These are phyloP conservation scores for Gymnodraco acuticeps DNA, from an alignment of 2,797 vertebrate species.

Conservation along the genomic window DNA sequence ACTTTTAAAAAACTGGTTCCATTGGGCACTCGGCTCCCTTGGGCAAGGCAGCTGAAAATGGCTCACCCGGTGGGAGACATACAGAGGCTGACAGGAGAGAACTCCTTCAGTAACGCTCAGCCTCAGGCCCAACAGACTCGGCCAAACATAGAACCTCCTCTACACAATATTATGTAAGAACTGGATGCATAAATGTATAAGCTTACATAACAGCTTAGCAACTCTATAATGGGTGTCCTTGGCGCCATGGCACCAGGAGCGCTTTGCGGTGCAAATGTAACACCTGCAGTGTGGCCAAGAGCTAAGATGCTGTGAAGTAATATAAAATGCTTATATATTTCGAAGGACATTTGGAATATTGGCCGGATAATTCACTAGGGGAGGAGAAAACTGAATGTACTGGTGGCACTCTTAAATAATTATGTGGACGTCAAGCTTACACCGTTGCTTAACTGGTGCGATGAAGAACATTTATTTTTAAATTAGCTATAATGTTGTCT, in stretches of 20 bases:
- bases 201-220: constrained; percentile 67
- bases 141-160: constrained; percentile 79
- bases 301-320: constrained; percentile 17
- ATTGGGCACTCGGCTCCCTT: not conserved
- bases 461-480: no score
- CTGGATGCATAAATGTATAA: constrained; percentile 51
- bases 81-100: constrained; percentile 44
- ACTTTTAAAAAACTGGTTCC: not conserved
- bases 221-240: constrained; percentile 26
- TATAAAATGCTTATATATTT: not conserved
- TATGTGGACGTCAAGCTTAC: not conserved
- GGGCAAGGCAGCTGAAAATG: constrained; percentile 28
- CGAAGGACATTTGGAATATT: not conserved
- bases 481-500: no score
- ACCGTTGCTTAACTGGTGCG: no score
- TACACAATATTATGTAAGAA: constrained; percentile 73
- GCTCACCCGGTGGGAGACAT: constrained; percentile 48
- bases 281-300: constrained; percentile 64
- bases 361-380: not conserved
- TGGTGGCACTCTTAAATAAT: not conserved
- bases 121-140: constrained; percentile 59
- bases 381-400: not conserved
- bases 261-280: constrained; percentile 5
- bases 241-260: not conserved
- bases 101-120: constrained; percentile 55